These are phyloP conservation scores for Erebia aethiops DNA, from an alignment of 2,888 invertebrate species.

Conservation along the genomic window DNA sequence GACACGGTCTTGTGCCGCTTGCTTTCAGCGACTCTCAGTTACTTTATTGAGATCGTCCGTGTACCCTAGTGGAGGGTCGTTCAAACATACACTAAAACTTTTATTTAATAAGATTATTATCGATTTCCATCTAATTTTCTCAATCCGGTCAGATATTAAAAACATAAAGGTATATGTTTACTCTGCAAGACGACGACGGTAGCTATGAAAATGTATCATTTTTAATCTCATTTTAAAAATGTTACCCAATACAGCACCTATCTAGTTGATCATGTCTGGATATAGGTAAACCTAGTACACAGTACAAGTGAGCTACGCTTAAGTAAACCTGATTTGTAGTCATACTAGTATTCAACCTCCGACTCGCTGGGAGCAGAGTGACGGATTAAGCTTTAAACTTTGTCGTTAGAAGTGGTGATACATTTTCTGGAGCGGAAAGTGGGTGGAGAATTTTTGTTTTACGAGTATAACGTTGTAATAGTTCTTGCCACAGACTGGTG, in stretches of 20 bases:
- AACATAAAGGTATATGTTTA: too few species aligned
- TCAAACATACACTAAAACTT: too few species aligned
- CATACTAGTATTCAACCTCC: slow-evolving; percentile 22
- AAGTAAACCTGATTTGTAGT: slow-evolving; percentile 26
- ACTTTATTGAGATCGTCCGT: too few species aligned
- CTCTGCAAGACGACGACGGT: neutral
- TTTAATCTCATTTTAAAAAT: neutral
- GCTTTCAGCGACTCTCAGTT: too few species aligned
- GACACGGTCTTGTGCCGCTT: too few species aligned
- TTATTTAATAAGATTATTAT: neutral
- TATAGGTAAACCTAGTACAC: neutral
- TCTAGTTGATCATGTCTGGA: neutral
- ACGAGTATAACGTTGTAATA: slow-evolving; percentile 2
- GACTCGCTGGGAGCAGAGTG: slow-evolving; percentile 17
- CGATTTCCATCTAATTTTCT: neutral
- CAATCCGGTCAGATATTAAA: neutral
- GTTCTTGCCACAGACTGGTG: neutral
- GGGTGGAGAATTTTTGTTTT: slow-evolving; percentile 9
- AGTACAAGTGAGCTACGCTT: slow-evolving; percentile 14
- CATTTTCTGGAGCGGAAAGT: slow-evolving; percentile 14
- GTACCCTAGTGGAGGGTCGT: too few species aligned
- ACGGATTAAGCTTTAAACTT: slow-evolving; percentile 28
- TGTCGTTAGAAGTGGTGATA: slow-evolving; percentile 21
- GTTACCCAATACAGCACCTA: neutral
- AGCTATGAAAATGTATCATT: neutral